Percentiles rank a stretch among this genome's conserved stretches.
phyloP scores from a whole-genome alignment of 2,888 invertebrate species.

The Camptogramma bilineatum region DNA sequence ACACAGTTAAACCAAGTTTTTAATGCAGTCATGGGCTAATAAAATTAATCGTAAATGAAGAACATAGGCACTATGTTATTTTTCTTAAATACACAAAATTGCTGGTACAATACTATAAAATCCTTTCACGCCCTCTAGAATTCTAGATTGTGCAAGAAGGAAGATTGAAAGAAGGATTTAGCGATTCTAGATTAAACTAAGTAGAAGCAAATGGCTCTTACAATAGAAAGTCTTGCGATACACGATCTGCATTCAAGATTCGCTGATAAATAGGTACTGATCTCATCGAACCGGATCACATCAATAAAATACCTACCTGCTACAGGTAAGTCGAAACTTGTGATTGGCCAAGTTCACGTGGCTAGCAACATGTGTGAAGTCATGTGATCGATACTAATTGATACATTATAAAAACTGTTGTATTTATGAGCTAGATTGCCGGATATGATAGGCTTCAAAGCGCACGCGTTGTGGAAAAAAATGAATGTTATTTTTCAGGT shows the following conservation, averaged over 20 bases:
- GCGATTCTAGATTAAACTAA: not conserved
- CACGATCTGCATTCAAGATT: not conserved
- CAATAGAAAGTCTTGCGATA: not conserved
- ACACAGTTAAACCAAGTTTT: not conserved
- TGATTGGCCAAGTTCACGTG: not conserved
- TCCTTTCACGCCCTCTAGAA: too few relatives aligned
- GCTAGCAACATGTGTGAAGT: not conserved
- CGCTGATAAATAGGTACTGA: not conserved
- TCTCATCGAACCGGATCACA: conserved; percentile 3
- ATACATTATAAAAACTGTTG: not conserved
- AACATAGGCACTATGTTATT: not conserved
- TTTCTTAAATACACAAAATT: not conserved
- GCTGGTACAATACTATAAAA: too few relatives aligned
- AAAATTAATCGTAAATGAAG: not conserved
- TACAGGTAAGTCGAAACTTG: not conserved
- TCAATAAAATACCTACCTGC: conserved; percentile 1
- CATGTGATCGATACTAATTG: not conserved
- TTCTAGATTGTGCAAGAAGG: too few relatives aligned
- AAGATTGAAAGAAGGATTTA: not conserved
- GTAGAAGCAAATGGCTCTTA: not conserved
- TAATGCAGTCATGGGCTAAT: not conserved
- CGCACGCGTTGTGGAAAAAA: not conserved
- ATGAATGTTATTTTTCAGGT: too few relatives aligned
- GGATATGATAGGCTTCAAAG: conserved; percentile 16
- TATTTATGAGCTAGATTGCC: not conserved